Conservation (phyloP, 2,113 vertebrate species). For the Caranx melampygus region DNA sequence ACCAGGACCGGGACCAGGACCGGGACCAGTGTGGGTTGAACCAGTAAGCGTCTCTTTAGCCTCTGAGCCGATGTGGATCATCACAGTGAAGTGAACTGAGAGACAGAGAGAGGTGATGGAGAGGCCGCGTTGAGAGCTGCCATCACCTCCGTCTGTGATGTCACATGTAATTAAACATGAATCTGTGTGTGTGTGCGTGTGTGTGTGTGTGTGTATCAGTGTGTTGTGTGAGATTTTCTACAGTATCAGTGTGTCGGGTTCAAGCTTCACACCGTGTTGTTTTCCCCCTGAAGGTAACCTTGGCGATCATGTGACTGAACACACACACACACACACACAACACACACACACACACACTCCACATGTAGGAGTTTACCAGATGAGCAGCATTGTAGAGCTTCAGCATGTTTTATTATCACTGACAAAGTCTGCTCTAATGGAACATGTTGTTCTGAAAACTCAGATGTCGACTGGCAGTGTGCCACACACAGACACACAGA, state of each 20-base stretch:
- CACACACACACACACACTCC: not conserved
- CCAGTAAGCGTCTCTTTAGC: not conserved
- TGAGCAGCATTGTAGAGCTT: not conserved
- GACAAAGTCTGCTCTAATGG: slow-evolving; percentile 26
- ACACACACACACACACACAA: not conserved
- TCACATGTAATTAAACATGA: slow-evolving; percentile 43
- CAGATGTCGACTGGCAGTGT: slow-evolving; percentile 44
- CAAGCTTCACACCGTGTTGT: slow-evolving; percentile 13
- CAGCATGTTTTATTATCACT: slow-evolving; percentile 37
- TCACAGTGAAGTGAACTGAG: not conserved
- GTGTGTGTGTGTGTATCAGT: not conserved
- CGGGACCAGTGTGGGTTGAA: too few relatives aligned
- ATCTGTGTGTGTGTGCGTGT: slow-evolving; percentile 12
- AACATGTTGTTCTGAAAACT: slow-evolving; percentile 22
- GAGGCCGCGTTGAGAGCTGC: slow-evolving; percentile 37
- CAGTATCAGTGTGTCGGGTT: not conserved
- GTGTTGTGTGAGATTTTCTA: not conserved
- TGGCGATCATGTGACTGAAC: not conserved
- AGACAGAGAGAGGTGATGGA: slow-evolving; percentile 17
- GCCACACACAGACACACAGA: slow-evolving; percentile 3
- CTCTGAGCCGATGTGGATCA: not conserved
- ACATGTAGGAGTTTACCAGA: slow-evolving; percentile 9
- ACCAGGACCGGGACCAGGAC: too few relatives aligned
- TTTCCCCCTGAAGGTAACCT: slow-evolving; percentile 18
- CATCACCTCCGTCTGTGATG: slow-evolving; percentile 37